phyloP scores from a whole-genome alignment of 2,888 invertebrate genomes.

The Ferrisia virgata region DNA sequence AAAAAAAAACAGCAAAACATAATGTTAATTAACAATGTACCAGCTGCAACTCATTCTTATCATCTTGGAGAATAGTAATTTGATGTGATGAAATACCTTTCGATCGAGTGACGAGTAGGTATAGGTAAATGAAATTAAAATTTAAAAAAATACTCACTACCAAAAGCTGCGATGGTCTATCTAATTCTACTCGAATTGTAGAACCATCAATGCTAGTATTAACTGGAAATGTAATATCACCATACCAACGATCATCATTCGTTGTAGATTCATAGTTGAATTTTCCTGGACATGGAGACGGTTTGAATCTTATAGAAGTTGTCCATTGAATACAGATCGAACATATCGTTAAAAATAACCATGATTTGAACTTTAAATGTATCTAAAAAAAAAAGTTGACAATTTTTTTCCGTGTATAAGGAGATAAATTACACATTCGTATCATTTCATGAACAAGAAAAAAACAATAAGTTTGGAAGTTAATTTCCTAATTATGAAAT shows the following conservation, averaged over 20 bases:
- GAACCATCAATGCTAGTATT: constrained; percentile 61
- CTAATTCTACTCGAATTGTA: constrained; percentile 61
- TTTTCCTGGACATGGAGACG: constrained; percentile 60
- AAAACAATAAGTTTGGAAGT: neutral
- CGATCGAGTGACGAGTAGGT: too few species aligned
- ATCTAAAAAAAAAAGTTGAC: constrained; percentile 1
- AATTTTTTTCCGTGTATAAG: too few species aligned
- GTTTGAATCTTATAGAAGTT: neutral
- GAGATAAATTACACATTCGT: too few species aligned
- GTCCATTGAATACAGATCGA: neutral
- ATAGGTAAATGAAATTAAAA: too few species aligned
- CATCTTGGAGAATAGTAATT: too few species aligned
- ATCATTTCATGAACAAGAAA: neutral
- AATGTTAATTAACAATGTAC: too few species aligned
- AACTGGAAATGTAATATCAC: constrained; percentile 59
- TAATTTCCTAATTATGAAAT: neutral
- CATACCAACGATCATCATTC: constrained; percentile 63
- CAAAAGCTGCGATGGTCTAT: constrained; percentile 61
- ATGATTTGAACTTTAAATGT: neutral
- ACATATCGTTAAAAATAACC: constrained; percentile 14
- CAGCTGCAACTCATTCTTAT: too few species aligned
- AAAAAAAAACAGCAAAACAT: too few species aligned
- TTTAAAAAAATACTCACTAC: constrained; percentile 57
- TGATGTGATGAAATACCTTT: too few species aligned
- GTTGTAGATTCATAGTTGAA: constrained; percentile 60